Evolutionary conservation across 2,888 invertebrate genomes (phyloP), one percentile per base, ranked within the genome.

Genomic region (Rhaphigaster nebulosa): DNA sequence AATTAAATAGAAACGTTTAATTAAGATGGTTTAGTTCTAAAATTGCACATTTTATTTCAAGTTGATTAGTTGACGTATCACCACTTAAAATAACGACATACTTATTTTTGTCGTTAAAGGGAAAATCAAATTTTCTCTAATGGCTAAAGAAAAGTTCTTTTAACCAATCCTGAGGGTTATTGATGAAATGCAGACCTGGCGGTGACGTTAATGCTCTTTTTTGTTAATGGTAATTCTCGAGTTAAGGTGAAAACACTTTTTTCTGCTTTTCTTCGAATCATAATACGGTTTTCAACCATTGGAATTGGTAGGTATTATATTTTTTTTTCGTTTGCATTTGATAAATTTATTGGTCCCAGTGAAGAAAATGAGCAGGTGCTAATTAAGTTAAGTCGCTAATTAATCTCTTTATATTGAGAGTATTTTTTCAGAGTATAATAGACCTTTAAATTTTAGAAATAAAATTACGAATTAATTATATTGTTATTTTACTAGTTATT

Each of bases 101-200:
- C n/a, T 60, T n/a, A 60, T n/a, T n/a, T 60, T n/a, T 12, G n/a
- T 15, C 1, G n/a, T 65, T 15, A 65, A 15, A 13, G 65, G 29
- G 15, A 8, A 65, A 65, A 29, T 29, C 65, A 13, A 29, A 65
- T 65, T 65, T 65, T 29, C 8, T 29, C 65, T 65, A 29, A 65
- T 65, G 65, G 13, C 65, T 15, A 29, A 29, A 65, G 65, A 65
- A 65, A 65, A 29, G 60, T 60, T 60, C 60, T 60, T 65, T 65
- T 20, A 26, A 60, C 56, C 23, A n/a, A n/a, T n/a, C 60, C 15
- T 65, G 29, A 29, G 29, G 12, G 29, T 65, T 65, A 65, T 65
- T 65, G 65, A 65, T 65, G 65, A 65, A 65, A 65, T 29, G 65
- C 29, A 65, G 65, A 65, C 65, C 65, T 65, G 65, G 13, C 20